A percentile compares a stretch with the other conserved stretches of the same genome.
These are phyloP conservation scores for Mustelus asterias DNA, from an alignment of 2,113 vertebrate species.

Conservation along the genomic window DNA sequence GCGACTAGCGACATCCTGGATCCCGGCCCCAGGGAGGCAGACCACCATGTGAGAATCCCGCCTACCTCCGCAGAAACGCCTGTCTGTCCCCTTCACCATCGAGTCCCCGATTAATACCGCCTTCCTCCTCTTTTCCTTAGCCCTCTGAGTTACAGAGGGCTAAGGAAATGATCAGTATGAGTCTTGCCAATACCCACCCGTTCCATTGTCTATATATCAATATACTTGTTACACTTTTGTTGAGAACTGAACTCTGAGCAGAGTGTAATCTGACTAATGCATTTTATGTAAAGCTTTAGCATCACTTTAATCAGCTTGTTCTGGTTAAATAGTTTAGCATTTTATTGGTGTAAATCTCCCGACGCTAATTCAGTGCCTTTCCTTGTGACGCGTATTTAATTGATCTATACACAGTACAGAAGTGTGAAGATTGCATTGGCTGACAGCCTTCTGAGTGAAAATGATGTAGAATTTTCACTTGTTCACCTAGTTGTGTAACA, in stretches of 20 bases:
- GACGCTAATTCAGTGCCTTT: not conserved
- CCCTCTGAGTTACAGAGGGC: too few species aligned
- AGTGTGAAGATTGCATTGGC: not conserved
- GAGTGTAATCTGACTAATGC: not conserved
- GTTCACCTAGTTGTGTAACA: not conserved
- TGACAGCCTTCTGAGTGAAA: not conserved
- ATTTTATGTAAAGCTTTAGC: not conserved
- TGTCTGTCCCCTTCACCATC: too few species aligned
- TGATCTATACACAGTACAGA: not conserved
- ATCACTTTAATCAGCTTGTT: not conserved
- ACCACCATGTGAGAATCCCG: too few species aligned
- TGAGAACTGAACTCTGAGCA: not conserved
- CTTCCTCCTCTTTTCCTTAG: too few species aligned
- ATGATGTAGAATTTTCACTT: not conserved
- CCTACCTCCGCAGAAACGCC: too few species aligned
- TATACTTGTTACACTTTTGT: not conserved
- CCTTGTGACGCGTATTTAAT: not conserved
- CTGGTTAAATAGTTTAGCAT: not conserved
- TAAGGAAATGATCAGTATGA: not conserved
- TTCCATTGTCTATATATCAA: not conserved
- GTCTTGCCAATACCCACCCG: not conserved
- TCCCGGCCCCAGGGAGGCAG: too few species aligned
- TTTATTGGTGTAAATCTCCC: not conserved
- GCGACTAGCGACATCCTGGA: too few species aligned
- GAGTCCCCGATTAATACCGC: too few species aligned